Conservation (phyloP, 2,888 invertebrate species). For the Rhaphigaster nebulosa region DNA sequence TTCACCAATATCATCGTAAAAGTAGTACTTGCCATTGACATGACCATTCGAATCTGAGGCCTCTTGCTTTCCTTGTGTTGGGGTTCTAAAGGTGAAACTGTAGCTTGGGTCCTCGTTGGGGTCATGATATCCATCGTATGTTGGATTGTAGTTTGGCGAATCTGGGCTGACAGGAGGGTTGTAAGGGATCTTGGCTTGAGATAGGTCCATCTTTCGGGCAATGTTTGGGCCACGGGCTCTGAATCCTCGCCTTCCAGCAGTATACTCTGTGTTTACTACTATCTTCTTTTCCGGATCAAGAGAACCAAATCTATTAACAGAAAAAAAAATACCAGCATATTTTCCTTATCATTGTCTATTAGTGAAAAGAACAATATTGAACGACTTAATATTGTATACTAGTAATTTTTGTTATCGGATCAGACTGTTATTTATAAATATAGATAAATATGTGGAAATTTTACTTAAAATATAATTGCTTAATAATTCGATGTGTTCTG, state of each 20-base stretch:
- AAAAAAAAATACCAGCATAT: conserved; percentile 26
- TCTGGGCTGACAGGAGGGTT: conserved; percentile 66
- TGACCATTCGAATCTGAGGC: conserved; percentile 75
- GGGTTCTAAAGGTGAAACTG: conserved; percentile 77
- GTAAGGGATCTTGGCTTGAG: conserved; percentile 68
- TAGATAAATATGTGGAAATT: neutral
- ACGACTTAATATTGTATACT: too few species aligned
- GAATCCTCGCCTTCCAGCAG: conserved; percentile 84
- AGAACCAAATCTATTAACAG: conserved; percentile 71
- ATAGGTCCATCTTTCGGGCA: conserved; percentile 79
- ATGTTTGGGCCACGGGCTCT: conserved; percentile 83
- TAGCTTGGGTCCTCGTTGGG: conserved; percentile 85
- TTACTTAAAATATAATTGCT: too few species aligned
- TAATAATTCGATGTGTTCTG: neutral
- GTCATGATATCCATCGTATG: conserved; percentile 81
- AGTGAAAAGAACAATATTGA: neutral
- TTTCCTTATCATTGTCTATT: neutral
- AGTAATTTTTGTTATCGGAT: neutral
- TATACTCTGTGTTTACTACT: conserved; percentile 80
- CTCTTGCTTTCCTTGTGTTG: conserved; percentile 79
- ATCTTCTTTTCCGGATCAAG: conserved; percentile 80
- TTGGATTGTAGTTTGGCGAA: conserved; percentile 69
- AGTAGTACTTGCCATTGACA: conserved; percentile 78
- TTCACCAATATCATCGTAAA: conserved; percentile 82
- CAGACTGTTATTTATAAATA: neutral